Evolutionary conservation across 64 coral and sea anemone genomes (phyloP).

Genomic region (Stylophora pistillata): DNA sequence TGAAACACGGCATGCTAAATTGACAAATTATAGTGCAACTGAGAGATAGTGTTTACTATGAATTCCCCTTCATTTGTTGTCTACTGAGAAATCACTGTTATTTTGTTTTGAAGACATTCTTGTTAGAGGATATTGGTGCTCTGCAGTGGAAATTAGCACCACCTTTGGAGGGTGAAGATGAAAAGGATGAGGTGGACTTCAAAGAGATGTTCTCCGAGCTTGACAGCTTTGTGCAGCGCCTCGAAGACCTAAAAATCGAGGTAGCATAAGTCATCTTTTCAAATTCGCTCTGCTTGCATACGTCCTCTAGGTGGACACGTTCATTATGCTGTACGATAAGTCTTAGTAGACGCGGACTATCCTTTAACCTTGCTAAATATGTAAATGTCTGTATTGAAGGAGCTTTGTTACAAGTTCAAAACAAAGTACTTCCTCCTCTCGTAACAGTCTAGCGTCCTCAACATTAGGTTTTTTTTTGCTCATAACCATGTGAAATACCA

Average conservation of each 20-base stretch:
- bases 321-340: no score
- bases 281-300: background rate
- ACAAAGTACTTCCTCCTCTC: no score
- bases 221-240: constrained; percentile 63
- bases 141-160: constrained; percentile 38
- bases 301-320: no score
- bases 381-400: no score
- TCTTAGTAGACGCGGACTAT: no score
- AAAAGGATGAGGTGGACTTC: constrained; percentile 30
- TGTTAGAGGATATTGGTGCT: constrained; percentile 19
- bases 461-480: no score
- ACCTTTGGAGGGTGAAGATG: constrained; percentile 7
- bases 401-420: no score
- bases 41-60: no score
- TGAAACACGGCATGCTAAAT: no score
- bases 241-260: constrained; percentile 81
- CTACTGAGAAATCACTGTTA: background rate
- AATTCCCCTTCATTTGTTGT: background rate
- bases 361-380: no score
- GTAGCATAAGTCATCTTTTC: background rate
- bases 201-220: constrained; percentile 71
- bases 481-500: background rate
- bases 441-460: no score
- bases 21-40: no score
- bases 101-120: constrained; percentile 12